Base-by-base conservation (phyloP, 2,888 invertebrate species). In the Drosophila neotestacea region DNA sequence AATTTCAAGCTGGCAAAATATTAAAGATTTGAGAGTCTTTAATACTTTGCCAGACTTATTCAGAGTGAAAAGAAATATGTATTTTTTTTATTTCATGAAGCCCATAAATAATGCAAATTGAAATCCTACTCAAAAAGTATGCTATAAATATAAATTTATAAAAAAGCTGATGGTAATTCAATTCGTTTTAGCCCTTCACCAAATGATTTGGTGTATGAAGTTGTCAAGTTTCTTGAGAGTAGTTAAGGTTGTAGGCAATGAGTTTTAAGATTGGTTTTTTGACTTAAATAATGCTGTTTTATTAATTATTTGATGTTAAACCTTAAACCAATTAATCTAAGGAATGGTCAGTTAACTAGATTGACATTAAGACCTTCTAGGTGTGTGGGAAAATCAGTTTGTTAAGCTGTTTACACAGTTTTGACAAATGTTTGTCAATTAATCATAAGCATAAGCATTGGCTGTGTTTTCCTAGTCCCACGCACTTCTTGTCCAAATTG, bases 371-470 rank as follows among this genome's bases (percentile, higher is more conserved):
- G 52, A 51, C 42, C 36, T 28, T 38, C n/a, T 6, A 11, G 27
- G 2, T n/a, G 13, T 7, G 36, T 55, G 42, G 16, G 34, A 62
- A 69, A 65, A 22, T 59, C 41, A 34, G 42, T 34, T 59, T 62
- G 42, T 42, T 44, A 42, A 36, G 39, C 41, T 38, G 30, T 32
- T 44, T 7, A 36, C 42, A 41, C 38, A 30, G 32, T 42, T 51
- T 61, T 62, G 61, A 77, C 51, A 77, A 73, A 76, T 63, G 44
- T 36, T 13, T 30, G 42, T 22, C 44, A 77, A 77, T 77, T 77
- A 66, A 76, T 76, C 73, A 73, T 52, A 9, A 34, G 42, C 36
- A 48, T 44, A 55, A 58, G 46, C 36, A 48, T 44, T 51, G 54
- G 42, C 41, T 36, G 13, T n/a, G 13, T 32, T 47, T 63, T 39